phyloP scores from a whole-genome alignment of 2,888 invertebrate genomes.

The Tachina lurida region DNA sequence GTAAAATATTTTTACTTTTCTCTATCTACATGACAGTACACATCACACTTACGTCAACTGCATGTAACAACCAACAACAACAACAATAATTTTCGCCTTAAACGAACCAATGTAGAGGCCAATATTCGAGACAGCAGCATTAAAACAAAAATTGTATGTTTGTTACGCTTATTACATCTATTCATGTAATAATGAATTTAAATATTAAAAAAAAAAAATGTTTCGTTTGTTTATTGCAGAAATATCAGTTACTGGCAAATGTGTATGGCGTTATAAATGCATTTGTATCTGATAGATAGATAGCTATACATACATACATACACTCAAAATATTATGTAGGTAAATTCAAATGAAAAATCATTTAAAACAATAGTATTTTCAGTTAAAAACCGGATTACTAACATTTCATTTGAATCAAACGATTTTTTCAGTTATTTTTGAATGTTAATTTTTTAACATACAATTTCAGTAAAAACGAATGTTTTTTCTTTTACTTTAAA shows the following conservation, averaged over 20 bases:
- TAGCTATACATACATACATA: background rate
- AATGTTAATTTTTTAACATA: too few relatives aligned
- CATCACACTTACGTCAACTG: conserved; percentile 55
- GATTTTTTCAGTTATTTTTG: too few relatives aligned
- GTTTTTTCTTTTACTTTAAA: too few relatives aligned
- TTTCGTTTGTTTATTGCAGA: conserved; percentile 14
- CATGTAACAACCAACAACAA: conserved; percentile 30
- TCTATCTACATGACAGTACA: conserved; percentile 58
- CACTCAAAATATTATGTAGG: too few relatives aligned
- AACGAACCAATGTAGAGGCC: conserved; percentile 39
- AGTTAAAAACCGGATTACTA: too few relatives aligned
- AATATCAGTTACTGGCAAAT: conserved; percentile 12
- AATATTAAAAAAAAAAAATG: conserved; percentile 4
- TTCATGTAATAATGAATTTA: conserved; percentile 57
- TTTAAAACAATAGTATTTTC: too few relatives aligned
- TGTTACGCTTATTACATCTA: conserved; percentile 61
- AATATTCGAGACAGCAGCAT: conserved; percentile 34
- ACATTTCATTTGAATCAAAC: too few relatives aligned
- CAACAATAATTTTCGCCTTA: conserved; percentile 13
- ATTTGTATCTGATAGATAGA: conserved; percentile 12
- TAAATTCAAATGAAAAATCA: too few relatives aligned
- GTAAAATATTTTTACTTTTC: conserved; percentile 39
- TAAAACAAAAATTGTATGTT: conserved; percentile 20
- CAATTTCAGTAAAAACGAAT: too few relatives aligned
- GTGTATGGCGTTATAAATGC: background rate